Base-by-base conservation (phyloP, 2,797 vertebrate species). In the Cuniculus paca region DNA sequence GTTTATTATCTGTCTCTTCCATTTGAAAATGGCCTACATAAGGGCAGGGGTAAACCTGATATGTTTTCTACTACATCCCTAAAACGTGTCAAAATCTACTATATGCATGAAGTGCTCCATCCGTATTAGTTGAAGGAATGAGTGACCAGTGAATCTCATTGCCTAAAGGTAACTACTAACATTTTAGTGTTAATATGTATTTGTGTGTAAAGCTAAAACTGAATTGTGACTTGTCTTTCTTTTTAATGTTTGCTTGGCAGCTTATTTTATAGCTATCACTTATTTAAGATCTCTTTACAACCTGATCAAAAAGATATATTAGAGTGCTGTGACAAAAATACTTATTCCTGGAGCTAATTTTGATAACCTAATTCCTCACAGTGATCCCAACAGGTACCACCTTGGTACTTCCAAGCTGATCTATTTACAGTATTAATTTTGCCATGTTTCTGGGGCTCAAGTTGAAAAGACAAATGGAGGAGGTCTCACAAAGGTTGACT, bases 241-340 rank as follows among this genome's bases (percentile, higher is more conserved):
- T 48, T 87, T 80, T 39, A 85, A 77, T 72, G 17, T 5, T 82
- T 45, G n/a, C 11, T 54, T 81, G 63, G 89, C 20, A 87, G 61
- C 2, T 95, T 88, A 68, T 88, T 95, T 77, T 84, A 52, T 54
- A 2, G 5, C 26, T 36, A n/a, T 70, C 79, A 83, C 86, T 77
- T 60, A 68, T 56, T 88, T 93, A 89, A 77, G 84, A 9, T 83
- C 39, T 61, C 13, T 80, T 94, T 83, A 78, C 22, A 77, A 92
- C 2, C 7, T 60, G 85, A 86, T 90, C 6, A 45, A 45, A 75
- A 72, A 85, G 26, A 86, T 77, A 79, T 48, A 24, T 60, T 58
- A 56, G 19, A 77, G 83, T 60, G 60, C 36, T 78, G 4, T 68
- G 52, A 93, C 81, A 54, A 68, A 6, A 78, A 74, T 31, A 74